Percentiles rank a stretch among this genome's conserved stretches.
These are phyloP conservation scores for Pycnonotus jocosus DNA, from an alignment of 2,113 vertebrate species.

Conservation along the genomic window DNA sequence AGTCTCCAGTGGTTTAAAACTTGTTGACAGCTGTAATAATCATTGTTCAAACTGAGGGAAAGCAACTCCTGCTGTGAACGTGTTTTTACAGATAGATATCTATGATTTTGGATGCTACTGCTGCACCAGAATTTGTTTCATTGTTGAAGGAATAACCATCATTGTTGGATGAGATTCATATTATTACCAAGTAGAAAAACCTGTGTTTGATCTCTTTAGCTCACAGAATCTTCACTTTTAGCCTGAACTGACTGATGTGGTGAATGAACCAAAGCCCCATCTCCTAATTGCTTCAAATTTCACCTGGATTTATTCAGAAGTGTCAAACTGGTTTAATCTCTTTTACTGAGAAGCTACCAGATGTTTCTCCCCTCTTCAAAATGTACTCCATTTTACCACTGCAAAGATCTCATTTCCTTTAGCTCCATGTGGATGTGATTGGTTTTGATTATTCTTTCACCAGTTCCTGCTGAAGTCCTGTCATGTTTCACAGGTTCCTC, in stretches of 20 bases:
- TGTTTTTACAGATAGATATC: background rate
- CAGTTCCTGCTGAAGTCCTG: background rate
- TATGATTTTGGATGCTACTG: background rate
- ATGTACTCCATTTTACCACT: background rate
- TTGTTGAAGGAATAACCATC: background rate
- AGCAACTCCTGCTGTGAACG: background rate
- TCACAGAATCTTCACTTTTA: background rate
- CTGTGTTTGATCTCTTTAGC: background rate
- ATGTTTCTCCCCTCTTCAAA: background rate
- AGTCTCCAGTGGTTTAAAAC: background rate
- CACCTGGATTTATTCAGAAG: background rate
- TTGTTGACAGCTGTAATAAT: background rate
- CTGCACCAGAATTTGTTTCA: background rate
- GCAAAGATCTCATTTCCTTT: background rate
- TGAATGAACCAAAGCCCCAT: background rate
- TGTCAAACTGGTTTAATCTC: background rate
- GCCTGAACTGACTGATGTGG: background rate
- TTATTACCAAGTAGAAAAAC: background rate
- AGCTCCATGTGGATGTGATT: fast-evolving
- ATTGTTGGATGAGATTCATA: fast-evolving
- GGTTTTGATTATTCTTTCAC: background rate
- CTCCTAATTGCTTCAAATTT: background rate
- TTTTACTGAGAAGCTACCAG: background rate
- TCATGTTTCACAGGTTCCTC: fast-evolving
- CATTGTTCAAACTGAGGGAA: background rate